Conservation (phyloP, 1,140 invertebrate genomes). For the Apis mellifera region DNA sequence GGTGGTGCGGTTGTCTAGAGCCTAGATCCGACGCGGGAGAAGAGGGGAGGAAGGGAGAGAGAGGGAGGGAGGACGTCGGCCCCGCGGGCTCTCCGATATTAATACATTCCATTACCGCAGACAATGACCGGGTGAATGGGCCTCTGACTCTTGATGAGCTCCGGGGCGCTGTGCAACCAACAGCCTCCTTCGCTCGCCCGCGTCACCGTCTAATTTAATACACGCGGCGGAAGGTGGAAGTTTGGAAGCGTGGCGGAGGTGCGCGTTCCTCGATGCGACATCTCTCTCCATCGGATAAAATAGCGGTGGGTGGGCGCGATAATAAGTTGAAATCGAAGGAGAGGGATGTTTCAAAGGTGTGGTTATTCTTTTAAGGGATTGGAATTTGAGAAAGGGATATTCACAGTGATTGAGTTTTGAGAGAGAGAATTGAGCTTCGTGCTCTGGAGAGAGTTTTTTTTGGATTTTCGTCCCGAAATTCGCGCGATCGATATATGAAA, state of each 20-base stretch:
- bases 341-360: no score
- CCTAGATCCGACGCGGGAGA: slow-evolving; percentile 24
- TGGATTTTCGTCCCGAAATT: no score
- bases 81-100: slow-evolving; percentile 75
- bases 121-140: slow-evolving; percentile 79
- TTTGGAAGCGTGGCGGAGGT: slow-evolving; percentile 37
- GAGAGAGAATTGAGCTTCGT: no score
- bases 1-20: slow-evolving; percentile 35
- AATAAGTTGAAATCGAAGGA: no score
- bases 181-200: slow-evolving; percentile 66
- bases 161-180: slow-evolving; percentile 60
- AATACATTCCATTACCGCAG: slow-evolving; percentile 81
- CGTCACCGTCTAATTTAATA: slow-evolving; percentile 80
- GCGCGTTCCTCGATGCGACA: neutral
- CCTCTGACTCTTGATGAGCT: slow-evolving; percentile 76
- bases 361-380: no score
- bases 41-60: neutral
- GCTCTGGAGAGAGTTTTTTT: no score
- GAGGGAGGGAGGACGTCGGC: slow-evolving; percentile 47
- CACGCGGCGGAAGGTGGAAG: slow-evolving; percentile 55
- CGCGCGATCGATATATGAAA: no score
- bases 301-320: no score
- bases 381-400: no score
- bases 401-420: no score
- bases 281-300: no score